phyloP scores from a whole-genome alignment of 2,113 vertebrate species.

The Junco hyemalis region DNA sequence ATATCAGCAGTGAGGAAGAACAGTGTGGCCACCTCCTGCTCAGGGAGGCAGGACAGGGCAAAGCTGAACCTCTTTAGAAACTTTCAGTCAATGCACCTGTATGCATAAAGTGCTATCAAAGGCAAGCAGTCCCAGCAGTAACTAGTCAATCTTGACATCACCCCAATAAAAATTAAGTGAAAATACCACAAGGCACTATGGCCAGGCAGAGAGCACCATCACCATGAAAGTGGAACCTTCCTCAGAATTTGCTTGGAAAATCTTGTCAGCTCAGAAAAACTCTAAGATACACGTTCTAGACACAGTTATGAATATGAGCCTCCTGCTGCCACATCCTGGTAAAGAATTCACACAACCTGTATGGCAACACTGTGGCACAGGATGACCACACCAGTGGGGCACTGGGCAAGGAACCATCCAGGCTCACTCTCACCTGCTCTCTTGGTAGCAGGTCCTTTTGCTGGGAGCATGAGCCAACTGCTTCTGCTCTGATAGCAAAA shows the following conservation, averaged over 20 bases:
- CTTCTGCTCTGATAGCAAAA: not conserved
- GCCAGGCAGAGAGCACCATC: fast-evolving
- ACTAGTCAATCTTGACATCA: not conserved
- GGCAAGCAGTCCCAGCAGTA: not conserved
- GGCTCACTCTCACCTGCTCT: not conserved
- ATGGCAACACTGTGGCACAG: not conserved
- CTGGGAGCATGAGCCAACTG: not conserved
- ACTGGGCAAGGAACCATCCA: not conserved
- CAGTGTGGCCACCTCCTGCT: not conserved
- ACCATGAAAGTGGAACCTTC: not conserved
- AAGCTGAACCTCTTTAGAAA: not conserved
- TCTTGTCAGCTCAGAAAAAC: not conserved
- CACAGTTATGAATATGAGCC: not conserved
- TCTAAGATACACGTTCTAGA: not conserved
- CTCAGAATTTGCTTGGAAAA: not conserved
- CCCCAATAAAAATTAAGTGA: not conserved
- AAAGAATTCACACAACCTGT: not conserved
- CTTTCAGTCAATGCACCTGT: not conserved
- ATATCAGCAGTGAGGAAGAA: not conserved
- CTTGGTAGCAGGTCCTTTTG: not conserved
- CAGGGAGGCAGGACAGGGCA: not conserved
- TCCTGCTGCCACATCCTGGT: not conserved
- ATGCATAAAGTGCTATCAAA: not conserved
- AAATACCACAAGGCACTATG: not conserved
- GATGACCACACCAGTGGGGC: not conserved